A percentile compares a stretch with the other conserved stretches of the same genome.
Evolutionary conservation across 1,140 invertebrate genomes (phyloP).

Genomic region (Galleria mellonella): DNA sequence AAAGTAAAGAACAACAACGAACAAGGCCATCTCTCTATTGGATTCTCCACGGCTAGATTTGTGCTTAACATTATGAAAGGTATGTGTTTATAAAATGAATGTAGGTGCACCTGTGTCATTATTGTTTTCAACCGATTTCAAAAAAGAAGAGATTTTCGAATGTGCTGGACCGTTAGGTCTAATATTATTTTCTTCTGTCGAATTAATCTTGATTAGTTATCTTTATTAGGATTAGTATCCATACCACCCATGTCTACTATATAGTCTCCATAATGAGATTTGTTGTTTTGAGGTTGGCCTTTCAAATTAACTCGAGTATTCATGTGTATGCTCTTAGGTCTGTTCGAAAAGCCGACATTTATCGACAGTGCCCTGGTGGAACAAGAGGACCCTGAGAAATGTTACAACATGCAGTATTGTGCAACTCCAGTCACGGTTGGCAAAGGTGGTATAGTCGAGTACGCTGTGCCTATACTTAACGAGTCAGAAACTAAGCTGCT

Average conservation of each 20-base stretch:
- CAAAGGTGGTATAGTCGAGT: conserved; percentile 39
- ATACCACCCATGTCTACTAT: too few species aligned
- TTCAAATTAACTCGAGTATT: neutral
- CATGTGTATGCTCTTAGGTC: conserved; percentile 16
- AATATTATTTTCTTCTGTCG: too few species aligned
- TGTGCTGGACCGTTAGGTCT: too few species aligned
- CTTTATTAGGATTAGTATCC: too few species aligned
- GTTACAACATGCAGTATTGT: conserved; percentile 42
- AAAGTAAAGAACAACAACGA: conserved; percentile 51
- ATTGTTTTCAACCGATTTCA: too few species aligned
- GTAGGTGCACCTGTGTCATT: too few species aligned
- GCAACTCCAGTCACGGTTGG: conserved; percentile 49
- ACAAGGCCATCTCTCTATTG: conserved; percentile 55
- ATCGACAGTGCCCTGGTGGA: conserved; percentile 58
- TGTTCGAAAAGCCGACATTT: conserved; percentile 41
- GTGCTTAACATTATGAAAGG: conserved; percentile 52
- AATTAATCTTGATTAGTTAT: too few species aligned
- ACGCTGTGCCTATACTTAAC: conserved; percentile 39
- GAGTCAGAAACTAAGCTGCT: conserved; percentile 31
- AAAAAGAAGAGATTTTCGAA: too few species aligned
- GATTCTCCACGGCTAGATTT: conserved; percentile 51
- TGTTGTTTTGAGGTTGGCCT: too few species aligned
- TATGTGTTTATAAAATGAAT: conserved; percentile 5
- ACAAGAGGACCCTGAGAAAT: conserved; percentile 39
- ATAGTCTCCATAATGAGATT: too few species aligned